Evolutionary conservation across 2,113 vertebrate species (phyloP), one percentile per base, ranked within the genome.

Genomic region (Euleptes europaea): DNA sequence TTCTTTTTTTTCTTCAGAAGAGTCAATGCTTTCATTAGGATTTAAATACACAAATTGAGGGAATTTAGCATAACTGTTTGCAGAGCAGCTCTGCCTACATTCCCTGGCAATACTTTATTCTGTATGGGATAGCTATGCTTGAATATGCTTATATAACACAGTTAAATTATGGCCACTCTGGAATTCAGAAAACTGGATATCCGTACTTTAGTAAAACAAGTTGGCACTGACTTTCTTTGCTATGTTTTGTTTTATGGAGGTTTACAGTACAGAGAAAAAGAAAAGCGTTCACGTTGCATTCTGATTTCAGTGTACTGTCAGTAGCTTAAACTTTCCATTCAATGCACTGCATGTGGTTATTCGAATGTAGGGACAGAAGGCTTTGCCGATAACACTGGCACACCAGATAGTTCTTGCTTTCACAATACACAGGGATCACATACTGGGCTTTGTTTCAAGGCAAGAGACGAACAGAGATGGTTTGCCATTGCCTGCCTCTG

Each of bases 41-140:
- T 90, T 85, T 72, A 80, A 84, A 44, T 21, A 88, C 38, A 86
- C 28, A 79, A 88, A 88, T 85, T 0, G 78, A 31, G 9, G 47
- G 2, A 65, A 63, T 51, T 83, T 74, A 91, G 82, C 81, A 80
- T 85, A 86, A 63, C 38, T 78, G 23, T 42, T 86, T 83, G 73
- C 84, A 83, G 12, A 42, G n/a, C 13, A 73, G 65, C 33, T 81
- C 13, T 47, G 86, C 84, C 35, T 49, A 86, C 28, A 63, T 42
- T 69, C 69, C 33, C 86, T 69, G 86, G 83, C 26, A 65, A 85
- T 88, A 80, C 26, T 74, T 60, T 77, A 74, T 4, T 82, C n/a
- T 72, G 77, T 84, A 60, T 57, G 1, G 4, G n/a, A 91, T n/a
- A 79, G 84, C 88, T 83, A 67, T 73, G 78, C 28, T 35, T 73